These are phyloP conservation scores for Fopius arisanus DNA, from an alignment of 1,140 invertebrate genomes.

Conservation along the genomic window DNA sequence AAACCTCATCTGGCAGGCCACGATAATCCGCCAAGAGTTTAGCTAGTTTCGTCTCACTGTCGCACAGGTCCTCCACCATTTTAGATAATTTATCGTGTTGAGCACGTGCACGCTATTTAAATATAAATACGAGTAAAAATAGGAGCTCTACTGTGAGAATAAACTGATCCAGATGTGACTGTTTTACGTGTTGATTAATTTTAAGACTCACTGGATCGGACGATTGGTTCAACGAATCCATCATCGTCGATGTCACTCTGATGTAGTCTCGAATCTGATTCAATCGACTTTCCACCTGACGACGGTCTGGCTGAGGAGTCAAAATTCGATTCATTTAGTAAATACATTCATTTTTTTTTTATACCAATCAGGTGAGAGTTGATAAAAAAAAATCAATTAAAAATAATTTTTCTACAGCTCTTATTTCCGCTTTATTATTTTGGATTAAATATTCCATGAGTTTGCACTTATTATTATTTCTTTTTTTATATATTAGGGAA, in stretches of 20 bases:
- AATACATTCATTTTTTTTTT: background rate
- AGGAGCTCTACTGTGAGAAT: conserved; percentile 13
- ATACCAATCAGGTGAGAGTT: background rate
- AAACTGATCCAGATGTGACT: conserved; percentile 13
- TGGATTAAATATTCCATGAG: no score
- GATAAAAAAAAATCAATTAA: no score
- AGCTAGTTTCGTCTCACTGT: conserved; percentile 59
- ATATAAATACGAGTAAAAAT: conserved; percentile 22
- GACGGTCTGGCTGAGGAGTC: conserved; percentile 60
- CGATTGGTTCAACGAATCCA: conserved; percentile 69
- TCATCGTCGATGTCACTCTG: conserved; percentile 68
- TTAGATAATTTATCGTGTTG: conserved; percentile 58
- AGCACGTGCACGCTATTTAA: conserved; percentile 51
- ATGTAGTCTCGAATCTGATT: conserved; percentile 72
- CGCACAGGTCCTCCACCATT: conserved; percentile 61
- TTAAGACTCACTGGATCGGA: conserved; percentile 67
- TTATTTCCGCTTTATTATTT: no score
- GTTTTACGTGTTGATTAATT: conserved; percentile 4
- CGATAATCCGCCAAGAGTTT: conserved; percentile 57
- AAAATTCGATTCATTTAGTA: conserved; percentile 26
- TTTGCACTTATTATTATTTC: no score
- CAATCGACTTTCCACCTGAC: conserved; percentile 67
- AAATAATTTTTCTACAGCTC: no score
- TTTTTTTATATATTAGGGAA: no score
- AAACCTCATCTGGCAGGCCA: conserved; percentile 52